phyloP scores from a whole-genome alignment of 2,113 vertebrate genomes.

The Cichladusa arquata region DNA sequence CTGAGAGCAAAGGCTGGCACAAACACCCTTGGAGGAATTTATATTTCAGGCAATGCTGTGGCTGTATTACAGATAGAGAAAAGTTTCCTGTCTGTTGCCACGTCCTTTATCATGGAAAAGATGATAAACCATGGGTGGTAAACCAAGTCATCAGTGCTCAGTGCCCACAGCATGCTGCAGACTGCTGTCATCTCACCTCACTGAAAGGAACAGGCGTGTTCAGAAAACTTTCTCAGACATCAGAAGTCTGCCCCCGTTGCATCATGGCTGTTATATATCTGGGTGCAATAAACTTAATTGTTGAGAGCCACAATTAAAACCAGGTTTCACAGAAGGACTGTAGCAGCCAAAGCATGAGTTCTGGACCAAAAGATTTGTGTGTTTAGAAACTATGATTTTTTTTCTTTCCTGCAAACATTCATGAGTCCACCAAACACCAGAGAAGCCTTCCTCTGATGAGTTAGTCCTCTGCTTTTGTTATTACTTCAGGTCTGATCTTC shows the following conservation, averaged over 20 bases:
- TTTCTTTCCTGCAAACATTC: neutral
- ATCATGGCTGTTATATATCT: neutral
- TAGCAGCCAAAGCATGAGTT: neutral
- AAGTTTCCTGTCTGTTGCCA: neutral
- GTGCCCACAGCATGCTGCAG: neutral
- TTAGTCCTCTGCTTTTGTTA: neutral
- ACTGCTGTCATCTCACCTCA: neutral
- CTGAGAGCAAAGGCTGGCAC: conserved; percentile 21
- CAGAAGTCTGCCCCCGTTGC: neutral
- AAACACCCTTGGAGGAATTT: conserved; percentile 6
- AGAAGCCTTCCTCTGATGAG: neutral
- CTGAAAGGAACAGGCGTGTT: neutral
- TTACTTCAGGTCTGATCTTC: neutral
- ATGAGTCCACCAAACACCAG: neutral
- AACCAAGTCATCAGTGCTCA: neutral
- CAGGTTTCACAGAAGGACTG: neutral
- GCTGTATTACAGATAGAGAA: neutral
- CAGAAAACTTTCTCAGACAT: neutral
- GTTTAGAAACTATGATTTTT: fast-evolving
- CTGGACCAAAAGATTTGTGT: neutral
- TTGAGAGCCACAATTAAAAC: neutral
- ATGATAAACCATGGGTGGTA: conserved; percentile 7
- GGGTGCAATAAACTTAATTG: neutral
- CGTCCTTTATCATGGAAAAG: conserved; percentile 9
- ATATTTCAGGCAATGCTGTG: neutral